Percentiles rank a stretch among this genome's conserved stretches.
phyloP scores from a whole-genome alignment of 2,888 invertebrate species.

The Celastrina argiolus region DNA sequence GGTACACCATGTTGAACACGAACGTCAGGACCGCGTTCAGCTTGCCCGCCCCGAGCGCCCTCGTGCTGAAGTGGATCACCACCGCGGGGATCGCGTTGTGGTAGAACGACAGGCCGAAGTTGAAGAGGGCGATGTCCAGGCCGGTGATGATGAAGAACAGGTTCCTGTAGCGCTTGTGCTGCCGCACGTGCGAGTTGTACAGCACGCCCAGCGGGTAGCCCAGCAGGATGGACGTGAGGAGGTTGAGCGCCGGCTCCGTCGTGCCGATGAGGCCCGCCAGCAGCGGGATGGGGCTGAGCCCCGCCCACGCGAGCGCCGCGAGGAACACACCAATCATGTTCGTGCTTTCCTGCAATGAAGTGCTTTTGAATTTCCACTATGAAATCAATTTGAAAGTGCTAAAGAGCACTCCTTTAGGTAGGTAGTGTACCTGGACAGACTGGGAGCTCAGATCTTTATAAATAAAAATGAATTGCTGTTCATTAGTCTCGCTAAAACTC shows the following conservation, averaged over 20 bases:
- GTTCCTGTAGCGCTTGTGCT: conserved; percentile 77
- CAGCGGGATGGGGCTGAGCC: conserved; percentile 54
- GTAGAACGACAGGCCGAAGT: conserved; percentile 87
- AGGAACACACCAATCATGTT: conserved; percentile 59
- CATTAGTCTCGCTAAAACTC: too few species aligned
- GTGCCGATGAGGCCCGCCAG: conserved; percentile 75
- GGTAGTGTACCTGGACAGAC: too few species aligned
- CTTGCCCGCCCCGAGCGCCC: conserved; percentile 80
- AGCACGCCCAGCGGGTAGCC: conserved; percentile 70
- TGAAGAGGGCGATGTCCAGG: conserved; percentile 86
- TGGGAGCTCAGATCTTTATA: too few species aligned
- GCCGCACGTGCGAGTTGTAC: conserved; percentile 50
- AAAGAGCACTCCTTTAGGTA: too few species aligned
- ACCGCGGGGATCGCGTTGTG: conserved; percentile 87
- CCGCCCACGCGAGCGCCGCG: conserved; percentile 43
- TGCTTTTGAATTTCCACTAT: too few species aligned
- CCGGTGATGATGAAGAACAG: conserved; percentile 85
- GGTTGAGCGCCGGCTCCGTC: conserved; percentile 80
- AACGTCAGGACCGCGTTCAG: conserved; percentile 84
- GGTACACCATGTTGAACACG: conserved; percentile 88
- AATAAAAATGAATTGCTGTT: too few species aligned
- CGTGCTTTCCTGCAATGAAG: background rate
- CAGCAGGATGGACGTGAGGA: conserved; percentile 80
- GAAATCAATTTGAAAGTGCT: too few species aligned
- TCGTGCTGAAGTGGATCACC: conserved; percentile 83